Evolutionary conservation across 2,113 vertebrate genomes (phyloP), one percentile per base, ranked within the genome.

Genomic region (Halichoerus grypus): DNA sequence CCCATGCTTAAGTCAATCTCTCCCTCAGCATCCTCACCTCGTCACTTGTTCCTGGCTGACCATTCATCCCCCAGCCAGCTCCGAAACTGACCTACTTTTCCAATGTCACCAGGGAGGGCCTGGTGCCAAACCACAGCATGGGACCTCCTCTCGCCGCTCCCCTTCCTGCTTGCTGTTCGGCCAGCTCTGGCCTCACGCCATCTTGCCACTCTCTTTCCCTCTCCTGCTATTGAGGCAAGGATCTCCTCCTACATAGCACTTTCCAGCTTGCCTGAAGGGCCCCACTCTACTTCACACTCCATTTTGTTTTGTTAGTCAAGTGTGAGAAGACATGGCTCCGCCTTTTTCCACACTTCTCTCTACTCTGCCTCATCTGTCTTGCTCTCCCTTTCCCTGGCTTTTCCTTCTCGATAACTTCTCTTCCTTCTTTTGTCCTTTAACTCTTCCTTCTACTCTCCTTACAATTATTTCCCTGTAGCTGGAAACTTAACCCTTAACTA

Each of bases 41-140:
- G 59, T 55, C 82, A 1, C 76, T 42, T 15, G 57, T 57, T 82
- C 80, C 92, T 82, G 90, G 95, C 94, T 57, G 88, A 72, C 95
- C 87, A 21, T 95, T 97, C 96, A 94, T 92, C 80, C 36, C 82
- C 80, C 61, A 59, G 76, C 61, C 81, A 53, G 90, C 65, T 33
- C 94, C 14, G 84, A 91, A 84, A 88, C 76, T 97, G 97, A 96
- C 98, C 97, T 97, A 97, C 80, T 97, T 98, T 97, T 19, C 85
- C 96, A 91, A 0, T 72, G 90, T 96, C 97, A 90, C 92, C 96
- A 92, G 53, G 46, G 90, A 97, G 71, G 87, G 95, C 84, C 0
- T 1, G n/a, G 39, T 13, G 96, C 97, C 97, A 97, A 26, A 12
- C 63, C 72, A 15, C 97, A 88, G 90, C 33, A 0, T 72, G 97